Conservation (phyloP, 2,888 invertebrate genomes). For the Lamproptera curius region DNA sequence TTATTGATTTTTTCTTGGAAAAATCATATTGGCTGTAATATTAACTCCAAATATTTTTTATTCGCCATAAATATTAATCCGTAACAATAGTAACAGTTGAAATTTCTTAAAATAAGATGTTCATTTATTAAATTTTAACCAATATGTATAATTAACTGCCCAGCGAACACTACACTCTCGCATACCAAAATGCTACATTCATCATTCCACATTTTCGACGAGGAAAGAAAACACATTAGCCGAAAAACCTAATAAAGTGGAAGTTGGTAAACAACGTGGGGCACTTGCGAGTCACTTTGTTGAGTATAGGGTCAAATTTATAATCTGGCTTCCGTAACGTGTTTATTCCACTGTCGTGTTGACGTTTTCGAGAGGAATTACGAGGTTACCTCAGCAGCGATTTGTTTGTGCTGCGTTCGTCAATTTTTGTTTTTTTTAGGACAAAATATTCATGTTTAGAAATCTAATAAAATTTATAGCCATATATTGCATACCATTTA, state of each 20-base stretch:
- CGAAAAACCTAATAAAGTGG: conserved; percentile 27
- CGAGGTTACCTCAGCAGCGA: background rate
- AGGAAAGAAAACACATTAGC: conserved; percentile 33
- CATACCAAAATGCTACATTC: background rate
- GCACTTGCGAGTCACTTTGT: conserved; percentile 28
- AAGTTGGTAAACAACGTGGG: conserved; percentile 29
- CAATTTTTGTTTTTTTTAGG: conserved; percentile 6
- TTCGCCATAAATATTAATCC: too few species aligned
- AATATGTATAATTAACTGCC: too few species aligned
- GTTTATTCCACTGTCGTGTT: conserved; percentile 24
- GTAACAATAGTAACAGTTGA: too few species aligned
- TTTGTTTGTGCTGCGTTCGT: conserved; percentile 22
- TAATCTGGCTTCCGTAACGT: conserved; percentile 8
- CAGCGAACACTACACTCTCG: too few species aligned
- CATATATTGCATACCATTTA: too few species aligned
- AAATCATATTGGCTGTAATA: too few species aligned
- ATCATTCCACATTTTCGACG: conserved; percentile 32
- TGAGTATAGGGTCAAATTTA: conserved; percentile 17
- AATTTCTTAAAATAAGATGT: too few species aligned
- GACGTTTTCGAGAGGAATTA: conserved; percentile 28
- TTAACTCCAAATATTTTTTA: too few species aligned
- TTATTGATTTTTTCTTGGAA: too few species aligned
- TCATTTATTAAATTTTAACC: too few species aligned
- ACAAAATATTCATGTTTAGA: too few species aligned
- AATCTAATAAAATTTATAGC: too few species aligned